A percentile compares a stretch with the other conserved stretches of the same genome.
Conservation (phyloP, 2,113 vertebrate genomes). For the Clupea harengus region DNA sequence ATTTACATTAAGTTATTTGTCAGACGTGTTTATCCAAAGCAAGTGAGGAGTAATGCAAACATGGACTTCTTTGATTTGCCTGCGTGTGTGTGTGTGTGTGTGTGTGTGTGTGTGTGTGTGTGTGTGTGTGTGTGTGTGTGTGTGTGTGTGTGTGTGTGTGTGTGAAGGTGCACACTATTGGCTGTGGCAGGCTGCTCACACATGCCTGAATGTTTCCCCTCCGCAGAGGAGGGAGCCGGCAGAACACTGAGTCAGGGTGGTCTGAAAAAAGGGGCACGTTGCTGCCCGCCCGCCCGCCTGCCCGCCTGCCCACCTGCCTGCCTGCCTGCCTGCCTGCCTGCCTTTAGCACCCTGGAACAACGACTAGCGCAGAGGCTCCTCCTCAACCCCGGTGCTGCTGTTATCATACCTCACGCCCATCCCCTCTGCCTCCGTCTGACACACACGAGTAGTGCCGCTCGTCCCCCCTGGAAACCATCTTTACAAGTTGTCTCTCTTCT, state of each 20-base stretch:
- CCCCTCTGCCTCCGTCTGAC: not conserved
- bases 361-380: not conserved
- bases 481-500: not conserved
- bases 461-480: too few species aligned
- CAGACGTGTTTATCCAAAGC: not conserved
- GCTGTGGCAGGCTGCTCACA: not conserved
- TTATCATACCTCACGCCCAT: not conserved
- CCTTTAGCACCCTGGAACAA: too few species aligned
- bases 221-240: conserved; percentile 6
- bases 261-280: not conserved
- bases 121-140: too few species aligned
- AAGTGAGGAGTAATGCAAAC: too few species aligned
- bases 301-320: too few species aligned
- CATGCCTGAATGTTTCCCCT: not conserved
- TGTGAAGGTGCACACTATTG: not conserved
- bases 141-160: too few species aligned
- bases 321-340: too few species aligned
- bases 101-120: too few species aligned
- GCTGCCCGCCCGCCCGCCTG: not conserved
- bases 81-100: too few species aligned
- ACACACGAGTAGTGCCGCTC: not conserved
- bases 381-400: not conserved
- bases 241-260: not conserved
- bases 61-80: too few species aligned
- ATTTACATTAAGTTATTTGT: not conserved